Evolutionary conservation across 2,797 vertebrate genomes (phyloP), one percentile per base, ranked within the genome.

Genomic region (Sparus aurata): DNA sequence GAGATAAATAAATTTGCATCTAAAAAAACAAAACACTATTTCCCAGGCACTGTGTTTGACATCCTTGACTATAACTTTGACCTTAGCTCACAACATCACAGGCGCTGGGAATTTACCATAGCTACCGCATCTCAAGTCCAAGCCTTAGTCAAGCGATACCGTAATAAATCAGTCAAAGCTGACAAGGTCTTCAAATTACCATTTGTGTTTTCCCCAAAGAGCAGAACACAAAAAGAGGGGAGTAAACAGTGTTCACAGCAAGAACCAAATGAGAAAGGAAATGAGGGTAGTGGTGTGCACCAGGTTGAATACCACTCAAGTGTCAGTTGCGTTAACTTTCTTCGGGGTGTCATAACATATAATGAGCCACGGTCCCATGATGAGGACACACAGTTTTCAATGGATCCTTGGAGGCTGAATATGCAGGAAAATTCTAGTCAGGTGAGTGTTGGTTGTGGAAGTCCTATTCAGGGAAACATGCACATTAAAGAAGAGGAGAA

Each of bases 61-160:
- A 73, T 87, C 69, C 69, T 84, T 41, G 61, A 82, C 47, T 76
- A 77, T 59, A 87, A 87, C 73, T 87, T 87, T 74, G 73, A 85
- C 47, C 22, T 87, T 53, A 67, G 76, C 54, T 85, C 76, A 17
- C 79, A 82, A 17, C 27, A 79, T 79, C 0, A 72, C 70, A 75
- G 75, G 41, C 27, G 25, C 15, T 69, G 45, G 64, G 68, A 79
- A 49, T 84, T 84, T 81, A 49, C 78, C 6, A 12, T 73, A 7
- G 18, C 54, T 5, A 41, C 30, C 23, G 47, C 75, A 38, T 27
- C 41, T 4, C 43, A 69, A 73, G 17, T 86, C 25, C 49, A 72
- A 43, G 12, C 0, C 0, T 17, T 62, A 23, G 2, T 30, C 53
- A 79, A 53, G 38, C 4, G 1, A 1, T 22, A 47, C 25, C 9